Base-by-base conservation (phyloP, 2,113 vertebrate species). In the Platycercus adscitus region DNA sequence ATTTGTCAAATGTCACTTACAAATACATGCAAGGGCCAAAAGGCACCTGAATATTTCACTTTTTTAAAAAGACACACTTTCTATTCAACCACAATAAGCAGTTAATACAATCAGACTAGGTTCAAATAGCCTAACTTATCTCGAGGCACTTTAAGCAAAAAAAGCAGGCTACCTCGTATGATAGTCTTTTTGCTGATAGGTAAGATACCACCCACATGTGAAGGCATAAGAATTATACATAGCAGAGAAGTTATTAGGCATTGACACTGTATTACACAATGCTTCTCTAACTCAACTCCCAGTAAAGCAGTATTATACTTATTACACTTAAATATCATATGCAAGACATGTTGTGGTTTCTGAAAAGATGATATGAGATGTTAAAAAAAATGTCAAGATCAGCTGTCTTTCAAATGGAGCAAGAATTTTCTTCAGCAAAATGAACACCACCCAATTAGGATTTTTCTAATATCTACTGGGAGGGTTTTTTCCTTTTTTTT, bases 321-420 rank as follows among this genome's bases (percentile, higher is more conserved):
- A 77, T 81, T 66, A n/a, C 37, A 81, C 9, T 58, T 91, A 13
- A 61, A 17, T 28, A 52, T n/a, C 8, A 35, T 41, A 61, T 64
- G 66, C 41, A 81, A 75, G 13, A 58, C 7, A 9, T 20, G 13
- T 1, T 66, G 13, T 63, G 9, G 33, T 50, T 49, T 88, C 69
- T 56, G 33, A 58, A 43, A 92, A 73, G n/a, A 52, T 70, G 9
- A 58, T n/a, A 9, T 10, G 16, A 33, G 8, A 28, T 55, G 71
- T 13, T 91, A 52, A 52, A 82, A 79, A 61, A 70, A 50, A 95
- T 85, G 46, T 58, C 66, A 89, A 89, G 86, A 88, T 91, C 47
- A 94, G 69, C 79, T 52, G 15, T 53, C 75, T 94, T 79, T 71
- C 46, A 83, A 93, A 87, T 5, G 13, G 49, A 82, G 19, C 7